phyloP scores from a whole-genome alignment of 2,113 vertebrate species.

The Oreochromis niloticus region DNA sequence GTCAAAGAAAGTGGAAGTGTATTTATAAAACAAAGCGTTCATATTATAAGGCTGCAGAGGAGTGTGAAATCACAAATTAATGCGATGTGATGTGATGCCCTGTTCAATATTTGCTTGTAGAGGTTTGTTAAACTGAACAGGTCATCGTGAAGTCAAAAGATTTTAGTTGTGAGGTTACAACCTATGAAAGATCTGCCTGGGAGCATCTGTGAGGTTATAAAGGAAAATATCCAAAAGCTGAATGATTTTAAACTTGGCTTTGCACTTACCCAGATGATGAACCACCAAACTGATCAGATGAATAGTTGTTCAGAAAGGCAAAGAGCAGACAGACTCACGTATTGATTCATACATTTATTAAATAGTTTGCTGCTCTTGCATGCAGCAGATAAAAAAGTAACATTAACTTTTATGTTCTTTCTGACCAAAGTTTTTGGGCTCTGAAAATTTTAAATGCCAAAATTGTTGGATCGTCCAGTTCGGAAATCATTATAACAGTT shows the following conservation, averaged over 20 bases:
- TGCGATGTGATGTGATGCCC: background rate
- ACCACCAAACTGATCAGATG: background rate
- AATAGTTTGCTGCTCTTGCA: background rate
- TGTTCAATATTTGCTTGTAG: background rate
- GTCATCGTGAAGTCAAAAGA: background rate
- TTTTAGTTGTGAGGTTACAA: background rate
- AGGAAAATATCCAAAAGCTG: background rate
- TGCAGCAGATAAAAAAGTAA: background rate
- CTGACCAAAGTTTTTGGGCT: background rate
- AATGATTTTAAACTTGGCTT: background rate
- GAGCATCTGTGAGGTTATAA: background rate
- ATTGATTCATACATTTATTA: background rate
- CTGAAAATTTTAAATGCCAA: background rate
- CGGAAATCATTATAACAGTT: background rate
- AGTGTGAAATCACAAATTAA: background rate
- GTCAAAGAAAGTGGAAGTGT: background rate
- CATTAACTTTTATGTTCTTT: background rate
- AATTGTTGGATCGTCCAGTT: background rate
- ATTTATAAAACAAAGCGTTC: background rate
- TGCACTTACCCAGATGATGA: background rate
- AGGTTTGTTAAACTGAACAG: background rate
- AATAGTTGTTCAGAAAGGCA: background rate
- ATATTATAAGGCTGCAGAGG: background rate
- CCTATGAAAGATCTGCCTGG: background rate
- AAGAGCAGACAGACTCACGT: background rate